Base-by-base conservation (phyloP, 2,888 invertebrate genomes). In the Agrotis puta region DNA sequence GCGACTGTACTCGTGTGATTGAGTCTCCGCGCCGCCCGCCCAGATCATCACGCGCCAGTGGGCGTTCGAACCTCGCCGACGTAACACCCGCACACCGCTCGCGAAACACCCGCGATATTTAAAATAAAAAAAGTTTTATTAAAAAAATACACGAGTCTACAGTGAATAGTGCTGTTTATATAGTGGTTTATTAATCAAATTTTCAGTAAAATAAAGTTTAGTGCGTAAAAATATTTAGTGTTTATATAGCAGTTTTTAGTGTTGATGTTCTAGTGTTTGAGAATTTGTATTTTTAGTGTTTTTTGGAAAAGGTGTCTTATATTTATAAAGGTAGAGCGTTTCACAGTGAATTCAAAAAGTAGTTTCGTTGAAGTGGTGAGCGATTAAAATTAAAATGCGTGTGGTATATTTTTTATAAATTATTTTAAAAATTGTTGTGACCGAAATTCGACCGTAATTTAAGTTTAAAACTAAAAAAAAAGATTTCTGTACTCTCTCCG, bases 11-110 rank as follows among this genome's bases (percentile, higher is more conserved):
- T 56, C 56, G 86, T 79, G 81, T 89, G 90, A 89, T 90, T 84
- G 88, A 88, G 85, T 82, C 76, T 74, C 86, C 64, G 84, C 79
- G 62, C 76, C 85, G 81, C 88, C 83, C 85, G 77, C 75, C 73
- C 76, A 64, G 69, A 61, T 69, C 77, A 76, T 57, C 77, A 73
- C 74, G 85, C 85, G 86, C 63, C 86, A 87, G 87, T 87, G 76
- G 81, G 84, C 81, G 87, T 74, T 77, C 50, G 71, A 58, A 74
- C 70, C 67, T 77, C 77, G 70, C 27, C 68, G 68, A 65, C 67
- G 69, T 45, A 74, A 54, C 79, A 81, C 56, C 64, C 76, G 58
- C 67, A 39, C 74, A 58, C 24, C 57, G 62, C 59, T 64, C 71
- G 66, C 61, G 43, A 68, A 75, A 75, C 39, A 67, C 43, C 71